These are phyloP conservation scores for Sarcoramphus papa DNA, from an alignment of 2,797 vertebrate species.

Conservation along the genomic window DNA sequence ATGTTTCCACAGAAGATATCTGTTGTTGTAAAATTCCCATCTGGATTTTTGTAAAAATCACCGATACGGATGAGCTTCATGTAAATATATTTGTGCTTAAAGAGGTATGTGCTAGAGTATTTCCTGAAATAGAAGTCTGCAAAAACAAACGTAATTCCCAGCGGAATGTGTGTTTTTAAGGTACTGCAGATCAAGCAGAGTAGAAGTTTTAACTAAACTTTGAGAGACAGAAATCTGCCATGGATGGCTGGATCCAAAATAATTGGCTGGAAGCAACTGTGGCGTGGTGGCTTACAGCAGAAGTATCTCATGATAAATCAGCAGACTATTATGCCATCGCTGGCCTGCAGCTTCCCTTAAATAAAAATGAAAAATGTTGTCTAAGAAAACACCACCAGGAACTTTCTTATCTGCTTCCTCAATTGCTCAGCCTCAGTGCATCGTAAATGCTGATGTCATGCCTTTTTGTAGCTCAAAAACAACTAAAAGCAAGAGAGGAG, in stretches of 20 bases:
- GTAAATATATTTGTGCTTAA: not conserved
- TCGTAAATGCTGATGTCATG: not conserved
- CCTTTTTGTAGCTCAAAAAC: not conserved
- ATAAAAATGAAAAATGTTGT: not conserved
- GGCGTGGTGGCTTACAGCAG: not conserved
- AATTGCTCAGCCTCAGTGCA: not conserved
- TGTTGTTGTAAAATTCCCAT: not conserved
- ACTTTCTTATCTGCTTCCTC: not conserved
- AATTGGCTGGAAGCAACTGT: not conserved
- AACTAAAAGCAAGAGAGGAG: not conserved
- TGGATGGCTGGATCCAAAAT: not conserved
- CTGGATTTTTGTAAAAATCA: not conserved
- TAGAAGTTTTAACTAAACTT: not conserved
- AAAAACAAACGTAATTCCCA: not conserved
- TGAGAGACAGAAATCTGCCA: not conserved
- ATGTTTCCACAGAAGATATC: not conserved
- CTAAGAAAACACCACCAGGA: not conserved
- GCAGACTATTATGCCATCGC: not conserved
- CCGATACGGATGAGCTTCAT: accelerated
- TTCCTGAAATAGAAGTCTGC: not conserved
- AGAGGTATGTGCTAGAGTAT: not conserved
- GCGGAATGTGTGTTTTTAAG: not conserved
- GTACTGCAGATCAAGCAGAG: not conserved
- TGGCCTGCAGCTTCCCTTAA: not conserved
- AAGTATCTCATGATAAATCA: not conserved